Evolutionary conservation across 1,140 invertebrate genomes (phyloP).

Genomic region (Papilio dardanus): DNA sequence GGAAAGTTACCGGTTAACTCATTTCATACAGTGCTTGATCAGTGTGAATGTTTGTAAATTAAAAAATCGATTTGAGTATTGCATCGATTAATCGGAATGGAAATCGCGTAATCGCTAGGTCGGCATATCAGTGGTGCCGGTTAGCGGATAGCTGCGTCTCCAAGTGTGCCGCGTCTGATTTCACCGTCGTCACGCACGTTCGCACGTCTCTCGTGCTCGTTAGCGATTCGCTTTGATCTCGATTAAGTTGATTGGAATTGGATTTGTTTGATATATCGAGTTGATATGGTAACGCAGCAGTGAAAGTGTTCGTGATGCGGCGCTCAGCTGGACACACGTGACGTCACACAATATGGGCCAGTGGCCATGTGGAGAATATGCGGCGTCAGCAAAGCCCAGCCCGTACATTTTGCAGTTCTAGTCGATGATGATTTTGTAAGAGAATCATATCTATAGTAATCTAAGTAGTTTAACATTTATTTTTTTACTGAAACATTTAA

Average conservation of each 20-base stretch:
- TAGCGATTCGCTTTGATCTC: conserved; percentile 46
- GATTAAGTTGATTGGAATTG: conserved; percentile 66
- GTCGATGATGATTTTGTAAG: conserved; percentile 77
- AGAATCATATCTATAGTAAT: not conserved
- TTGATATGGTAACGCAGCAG: conserved; percentile 48
- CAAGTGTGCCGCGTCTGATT: conserved; percentile 75
- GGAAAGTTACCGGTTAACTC: conserved; percentile 4
- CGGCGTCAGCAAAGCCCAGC: conserved; percentile 75
- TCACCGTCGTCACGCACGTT: conserved; percentile 76
- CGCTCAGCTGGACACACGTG: conserved; percentile 65
- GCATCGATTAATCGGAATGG: conserved; percentile 39
- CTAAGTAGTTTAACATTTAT: not conserved
- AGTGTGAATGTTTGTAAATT: not conserved
- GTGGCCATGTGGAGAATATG: conserved; percentile 80
- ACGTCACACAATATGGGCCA: conserved; percentile 72
- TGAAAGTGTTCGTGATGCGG: conserved; percentile 71
- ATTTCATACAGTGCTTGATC: not conserved
- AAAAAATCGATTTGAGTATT: not conserved
- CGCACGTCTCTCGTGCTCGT: conserved; percentile 56
- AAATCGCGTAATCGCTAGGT: conserved; percentile 24
- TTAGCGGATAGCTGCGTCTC: conserved; percentile 48
- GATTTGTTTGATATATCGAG: conserved; percentile 63
- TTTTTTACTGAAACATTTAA: not conserved
- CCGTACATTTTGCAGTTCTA: conserved; percentile 65
- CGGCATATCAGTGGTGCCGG: conserved; percentile 59